phyloP scores from a whole-genome alignment of 1,140 invertebrate genomes.

The Megalonaias nervosa region DNA sequence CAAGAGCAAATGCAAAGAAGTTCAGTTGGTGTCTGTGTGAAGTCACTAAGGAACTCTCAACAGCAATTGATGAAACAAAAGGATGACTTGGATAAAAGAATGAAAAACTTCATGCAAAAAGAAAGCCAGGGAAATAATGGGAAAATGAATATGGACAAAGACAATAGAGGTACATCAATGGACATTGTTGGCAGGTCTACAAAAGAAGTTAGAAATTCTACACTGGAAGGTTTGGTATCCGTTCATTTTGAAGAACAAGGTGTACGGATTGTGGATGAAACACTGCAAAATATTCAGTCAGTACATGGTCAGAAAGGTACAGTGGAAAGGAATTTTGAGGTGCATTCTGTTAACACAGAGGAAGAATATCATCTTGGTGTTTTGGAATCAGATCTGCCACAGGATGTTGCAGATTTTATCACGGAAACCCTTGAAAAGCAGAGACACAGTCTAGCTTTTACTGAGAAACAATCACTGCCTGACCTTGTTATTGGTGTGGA shows the following conservation, averaged over 20 bases:
- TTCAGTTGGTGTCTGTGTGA: conserved; percentile 26
- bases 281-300: not conserved
- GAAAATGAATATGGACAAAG: not conserved
- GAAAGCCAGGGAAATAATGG: not conserved
- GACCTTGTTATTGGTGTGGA: not conserved
- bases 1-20: conserved; percentile 17
- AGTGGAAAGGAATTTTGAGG: conserved; percentile 7
- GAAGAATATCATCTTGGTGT: not conserved
- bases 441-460: not conserved
- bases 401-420: conserved; percentile 34
- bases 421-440: conserved; percentile 22
- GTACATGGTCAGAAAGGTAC: conserved; percentile 5
- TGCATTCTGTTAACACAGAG: conserved; percentile 7
- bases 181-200: not conserved
- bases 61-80: conserved; percentile 19
- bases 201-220: not conserved
- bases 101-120: conserved; percentile 16
- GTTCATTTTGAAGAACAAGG: too few species aligned
- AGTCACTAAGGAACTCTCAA: conserved; percentile 18
- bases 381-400: conserved; percentile 13
- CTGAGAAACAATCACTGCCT: not conserved
- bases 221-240: not conserved
- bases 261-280: not conserved
- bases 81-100: conserved; percentile 12
- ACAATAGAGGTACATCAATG: not conserved